Evolutionary conservation across 2,888 invertebrate species (phyloP).

Genomic region (Gastracanthus pulcherrimus): DNA sequence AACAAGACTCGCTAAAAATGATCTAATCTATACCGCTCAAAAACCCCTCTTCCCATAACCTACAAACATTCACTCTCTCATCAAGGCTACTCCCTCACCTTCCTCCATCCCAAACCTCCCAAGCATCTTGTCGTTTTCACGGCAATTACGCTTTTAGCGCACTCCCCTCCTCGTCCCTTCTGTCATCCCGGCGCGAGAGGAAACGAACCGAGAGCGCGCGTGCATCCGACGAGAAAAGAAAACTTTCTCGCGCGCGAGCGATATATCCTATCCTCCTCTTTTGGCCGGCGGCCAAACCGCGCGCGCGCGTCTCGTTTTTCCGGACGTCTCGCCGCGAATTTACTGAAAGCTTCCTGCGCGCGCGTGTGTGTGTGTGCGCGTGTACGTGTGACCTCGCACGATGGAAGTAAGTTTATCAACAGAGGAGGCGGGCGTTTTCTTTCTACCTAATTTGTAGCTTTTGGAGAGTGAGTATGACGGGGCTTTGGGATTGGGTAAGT

Average conservation of each 20-base stretch:
- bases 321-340: conserved; percentile 12
- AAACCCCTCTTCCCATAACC: no score
- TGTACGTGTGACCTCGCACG: background rate
- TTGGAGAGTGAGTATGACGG: no score
- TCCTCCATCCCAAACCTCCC: no score
- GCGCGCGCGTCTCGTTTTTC: conserved; percentile 13
- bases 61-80: no score
- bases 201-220: background rate
- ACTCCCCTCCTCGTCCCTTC: no score
- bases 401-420: conserved; percentile 27
- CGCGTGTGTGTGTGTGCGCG: no score
- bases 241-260: background rate
- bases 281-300: background rate
- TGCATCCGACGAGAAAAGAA: background rate
- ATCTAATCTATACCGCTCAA: no score
- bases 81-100: no score
- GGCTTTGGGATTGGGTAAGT: no score
- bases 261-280: background rate
- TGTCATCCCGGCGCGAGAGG: no score
- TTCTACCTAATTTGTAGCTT: background rate
- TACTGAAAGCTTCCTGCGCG: conserved; percentile 1
- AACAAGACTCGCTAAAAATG: no score
- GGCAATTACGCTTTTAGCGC: no score
- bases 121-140: background rate
- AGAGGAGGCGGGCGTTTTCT: background rate